phyloP scores from a whole-genome alignment of 2,797 vertebrate genomes.

The Coccyzus lansbergi region DNA sequence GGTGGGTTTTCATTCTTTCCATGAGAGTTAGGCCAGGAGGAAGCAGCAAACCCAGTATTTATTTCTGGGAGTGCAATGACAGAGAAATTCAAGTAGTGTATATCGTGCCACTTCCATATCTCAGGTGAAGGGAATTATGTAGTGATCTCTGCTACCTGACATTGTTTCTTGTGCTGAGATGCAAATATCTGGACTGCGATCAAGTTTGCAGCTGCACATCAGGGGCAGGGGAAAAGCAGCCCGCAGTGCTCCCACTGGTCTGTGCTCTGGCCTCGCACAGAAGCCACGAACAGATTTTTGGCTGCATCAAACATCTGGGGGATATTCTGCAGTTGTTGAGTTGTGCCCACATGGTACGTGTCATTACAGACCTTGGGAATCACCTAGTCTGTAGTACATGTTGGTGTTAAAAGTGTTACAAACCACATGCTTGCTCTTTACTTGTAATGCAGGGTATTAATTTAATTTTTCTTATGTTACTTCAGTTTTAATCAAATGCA shows the following conservation, averaged over 20 bases:
- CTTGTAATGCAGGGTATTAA: slow-evolving; percentile 63
- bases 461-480: slow-evolving; percentile 60
- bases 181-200: slow-evolving; percentile 22
- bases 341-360: neutral
- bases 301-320: slow-evolving; percentile 38
- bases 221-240: neutral
- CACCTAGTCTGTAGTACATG: slow-evolving; percentile 30
- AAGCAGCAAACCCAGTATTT: neutral
- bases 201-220: neutral
- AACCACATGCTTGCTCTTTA: slow-evolving; percentile 46
- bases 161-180: neutral
- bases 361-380: slow-evolving; percentile 48
- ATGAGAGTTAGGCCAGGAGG: neutral
- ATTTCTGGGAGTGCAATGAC: neutral
- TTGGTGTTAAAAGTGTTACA: slow-evolving; percentile 17
- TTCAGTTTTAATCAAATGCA: slow-evolving; percentile 65
- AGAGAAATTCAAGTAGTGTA: neutral
- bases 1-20: slow-evolving; percentile 23
- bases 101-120: neutral
- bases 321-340: neutral
- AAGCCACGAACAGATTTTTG: slow-evolving; percentile 17
- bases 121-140: neutral
- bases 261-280: neutral
- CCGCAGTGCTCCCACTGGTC: neutral
- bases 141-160: neutral